phyloP scores from a whole-genome alignment of 2,113 vertebrate genomes.

The Lonchura striata region DNA sequence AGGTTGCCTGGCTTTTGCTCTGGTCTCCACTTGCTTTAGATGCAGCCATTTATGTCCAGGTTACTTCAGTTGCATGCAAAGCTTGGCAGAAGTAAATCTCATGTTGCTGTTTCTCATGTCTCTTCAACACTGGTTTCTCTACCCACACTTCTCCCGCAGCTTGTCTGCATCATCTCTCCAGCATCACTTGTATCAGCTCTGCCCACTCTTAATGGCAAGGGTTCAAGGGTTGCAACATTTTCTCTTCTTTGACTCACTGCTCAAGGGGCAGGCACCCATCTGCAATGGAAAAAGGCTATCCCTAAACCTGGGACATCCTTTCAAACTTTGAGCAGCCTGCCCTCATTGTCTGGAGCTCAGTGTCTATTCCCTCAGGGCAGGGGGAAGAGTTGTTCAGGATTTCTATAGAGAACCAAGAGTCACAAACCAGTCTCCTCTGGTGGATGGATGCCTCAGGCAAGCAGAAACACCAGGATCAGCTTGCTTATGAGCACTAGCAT shows the following conservation, averaged over 20 bases:
- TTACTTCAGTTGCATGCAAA: not conserved
- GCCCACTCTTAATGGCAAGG: not conserved
- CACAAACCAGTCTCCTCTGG: fast-evolving
- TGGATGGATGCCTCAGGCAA: not conserved
- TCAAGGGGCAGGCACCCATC: not conserved
- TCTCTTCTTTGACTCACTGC: not conserved
- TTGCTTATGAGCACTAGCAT: not conserved
- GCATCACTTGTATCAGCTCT: not conserved
- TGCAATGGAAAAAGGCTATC: not conserved
- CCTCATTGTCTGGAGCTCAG: not conserved
- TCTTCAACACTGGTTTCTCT: fast-evolving
- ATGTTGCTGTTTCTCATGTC: not conserved
- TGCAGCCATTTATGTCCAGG: not conserved
- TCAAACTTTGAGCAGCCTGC: not conserved
- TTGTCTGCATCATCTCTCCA: not conserved
- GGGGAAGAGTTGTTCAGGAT: not conserved
- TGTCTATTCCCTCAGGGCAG: not conserved
- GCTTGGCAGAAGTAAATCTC: not conserved
- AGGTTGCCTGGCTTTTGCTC: not conserved
- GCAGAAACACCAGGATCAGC: not conserved
- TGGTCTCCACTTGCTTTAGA: not conserved
- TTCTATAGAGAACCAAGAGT: not conserved
- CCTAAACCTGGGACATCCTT: fast-evolving
- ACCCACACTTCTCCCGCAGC: not conserved
- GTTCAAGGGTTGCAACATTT: not conserved